Percentiles rank a stretch among this genome's conserved stretches.
Conservation (phyloP, 2,113 vertebrate species). For the Anoura caudifer region DNA sequence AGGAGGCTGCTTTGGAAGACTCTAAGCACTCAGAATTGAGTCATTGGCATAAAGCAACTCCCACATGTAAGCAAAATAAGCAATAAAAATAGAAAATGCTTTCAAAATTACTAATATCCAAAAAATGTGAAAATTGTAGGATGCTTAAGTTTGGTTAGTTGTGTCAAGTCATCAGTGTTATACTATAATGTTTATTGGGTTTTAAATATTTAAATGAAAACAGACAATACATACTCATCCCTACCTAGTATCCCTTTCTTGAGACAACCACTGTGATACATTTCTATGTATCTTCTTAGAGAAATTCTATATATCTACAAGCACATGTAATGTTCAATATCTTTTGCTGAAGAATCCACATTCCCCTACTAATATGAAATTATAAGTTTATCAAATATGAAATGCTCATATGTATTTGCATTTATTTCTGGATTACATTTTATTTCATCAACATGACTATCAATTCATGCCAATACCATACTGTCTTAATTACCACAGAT, state of each 20-base stretch:
- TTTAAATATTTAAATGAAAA: slow-evolving; percentile 15
- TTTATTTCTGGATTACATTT: not conserved
- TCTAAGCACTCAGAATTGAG: not conserved
- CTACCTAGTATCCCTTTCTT: not conserved
- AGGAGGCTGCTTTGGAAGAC: not conserved
- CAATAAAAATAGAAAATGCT: not conserved
- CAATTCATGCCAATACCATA: not conserved
- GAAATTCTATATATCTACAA: not conserved
- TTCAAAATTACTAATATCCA: not conserved
- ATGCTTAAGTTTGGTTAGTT: not conserved
- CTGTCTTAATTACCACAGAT: not conserved
- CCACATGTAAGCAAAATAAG: not conserved
- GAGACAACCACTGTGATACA: not conserved
- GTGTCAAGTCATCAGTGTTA: not conserved
- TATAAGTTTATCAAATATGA: not conserved
- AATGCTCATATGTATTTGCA: slow-evolving; percentile 3
- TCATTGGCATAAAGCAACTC: not conserved
- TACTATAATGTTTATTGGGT: not conserved
- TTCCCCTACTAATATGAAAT: not conserved
- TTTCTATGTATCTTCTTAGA: not conserved
- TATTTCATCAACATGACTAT: not conserved
- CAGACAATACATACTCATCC: not conserved
- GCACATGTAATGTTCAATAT: not conserved
- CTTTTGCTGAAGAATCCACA: not conserved
- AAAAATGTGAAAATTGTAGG: not conserved